A percentile compares a stretch with the other conserved stretches of the same genome.
These are phyloP conservation scores for Amphimallon solstitiale DNA, from an alignment of 2,888 invertebrate genomes.

Conservation along the genomic window DNA sequence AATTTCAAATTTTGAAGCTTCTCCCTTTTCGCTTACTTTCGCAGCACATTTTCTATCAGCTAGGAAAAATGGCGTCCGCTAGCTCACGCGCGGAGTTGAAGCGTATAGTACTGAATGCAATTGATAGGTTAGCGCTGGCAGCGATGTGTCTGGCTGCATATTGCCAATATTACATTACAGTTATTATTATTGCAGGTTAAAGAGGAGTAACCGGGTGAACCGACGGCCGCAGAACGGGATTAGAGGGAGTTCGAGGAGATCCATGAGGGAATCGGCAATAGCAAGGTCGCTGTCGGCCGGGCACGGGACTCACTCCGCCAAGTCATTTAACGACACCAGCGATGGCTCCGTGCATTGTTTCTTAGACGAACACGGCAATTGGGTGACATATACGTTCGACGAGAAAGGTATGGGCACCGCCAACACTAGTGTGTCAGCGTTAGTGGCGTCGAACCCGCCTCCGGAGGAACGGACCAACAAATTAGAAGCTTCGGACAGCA, in stretches of 20 bases:
- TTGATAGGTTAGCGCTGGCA: no score
- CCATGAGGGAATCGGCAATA: constrained; percentile 58
- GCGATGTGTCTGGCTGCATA: no score
- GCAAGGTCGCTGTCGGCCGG: constrained; percentile 62
- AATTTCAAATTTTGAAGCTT: no score
- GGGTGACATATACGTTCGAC: constrained; percentile 89
- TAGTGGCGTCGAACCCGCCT: constrained; percentile 11
- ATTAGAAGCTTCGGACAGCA: constrained; percentile 57
- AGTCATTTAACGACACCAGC: constrained; percentile 82
- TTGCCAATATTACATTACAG: no score
- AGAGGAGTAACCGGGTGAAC: constrained; percentile 49
- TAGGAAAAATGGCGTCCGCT: no score
- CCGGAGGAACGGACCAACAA: constrained; percentile 29
- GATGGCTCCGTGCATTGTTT: constrained; percentile 89
- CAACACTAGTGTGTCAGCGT: constrained; percentile 18
- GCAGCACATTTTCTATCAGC: no score
- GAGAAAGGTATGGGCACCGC: constrained; percentile 72
- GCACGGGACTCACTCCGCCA: constrained; percentile 75
- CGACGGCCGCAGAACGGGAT: constrained; percentile 60
- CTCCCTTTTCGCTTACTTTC: no score
- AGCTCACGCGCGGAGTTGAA: no score
- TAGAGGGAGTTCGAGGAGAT: constrained; percentile 44
- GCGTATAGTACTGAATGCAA: no score
- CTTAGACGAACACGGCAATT: constrained; percentile 85
- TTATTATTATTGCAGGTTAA: no score